Percentiles rank a stretch among this genome's conserved stretches.
phyloP scores from a whole-genome alignment of 2,888 invertebrate genomes.

The Chymomyza procnemis region DNA sequence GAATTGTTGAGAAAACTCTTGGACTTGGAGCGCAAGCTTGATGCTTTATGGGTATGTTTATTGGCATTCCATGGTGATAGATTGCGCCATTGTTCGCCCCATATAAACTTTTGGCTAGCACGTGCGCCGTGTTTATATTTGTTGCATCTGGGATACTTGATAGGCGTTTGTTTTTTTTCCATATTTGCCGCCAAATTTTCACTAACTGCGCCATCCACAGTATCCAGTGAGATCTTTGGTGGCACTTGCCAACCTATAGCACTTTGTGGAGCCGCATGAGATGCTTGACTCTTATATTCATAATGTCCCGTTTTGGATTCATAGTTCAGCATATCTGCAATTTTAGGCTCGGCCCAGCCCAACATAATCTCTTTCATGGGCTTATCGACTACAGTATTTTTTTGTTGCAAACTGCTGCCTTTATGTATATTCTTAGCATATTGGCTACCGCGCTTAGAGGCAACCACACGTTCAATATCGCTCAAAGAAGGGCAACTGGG shows the following conservation, averaged over 20 bases:
- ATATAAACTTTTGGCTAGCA: slow-evolving; percentile 62
- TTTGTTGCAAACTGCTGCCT: slow-evolving; percentile 15
- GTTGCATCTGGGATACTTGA: slow-evolving; percentile 59
- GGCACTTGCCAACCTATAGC: slow-evolving; percentile 70
- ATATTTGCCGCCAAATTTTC: slow-evolving; percentile 75
- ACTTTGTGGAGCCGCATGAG: slow-evolving; percentile 66
- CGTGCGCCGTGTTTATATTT: slow-evolving; percentile 13
- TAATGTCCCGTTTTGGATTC: slow-evolving; percentile 36
- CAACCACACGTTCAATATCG: slow-evolving; percentile 65
- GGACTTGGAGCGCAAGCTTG: slow-evolving; percentile 50
- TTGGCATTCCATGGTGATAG: slow-evolving; percentile 71
- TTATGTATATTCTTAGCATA: slow-evolving; percentile 58
- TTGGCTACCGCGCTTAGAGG: slow-evolving; percentile 50
- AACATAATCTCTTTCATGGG: slow-evolving; percentile 53
- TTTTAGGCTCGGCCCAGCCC: slow-evolving; percentile 69
- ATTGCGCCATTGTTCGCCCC: slow-evolving; percentile 70
- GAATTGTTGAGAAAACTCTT: slow-evolving; percentile 71
- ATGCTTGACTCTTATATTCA: slow-evolving; percentile 50
- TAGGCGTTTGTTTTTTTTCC: slow-evolving; percentile 74
- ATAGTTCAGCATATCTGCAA: slow-evolving; percentile 73
- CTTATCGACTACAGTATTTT: slow-evolving; percentile 34
- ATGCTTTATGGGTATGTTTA: slow-evolving; percentile 31
- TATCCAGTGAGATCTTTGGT: slow-evolving; percentile 73
- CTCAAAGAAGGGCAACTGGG: slow-evolving; percentile 71
- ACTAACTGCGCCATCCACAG: slow-evolving; percentile 71